Base-by-base conservation (phyloP, 1,140 invertebrate species). In the Stenopsyche tienmushanensis region DNA sequence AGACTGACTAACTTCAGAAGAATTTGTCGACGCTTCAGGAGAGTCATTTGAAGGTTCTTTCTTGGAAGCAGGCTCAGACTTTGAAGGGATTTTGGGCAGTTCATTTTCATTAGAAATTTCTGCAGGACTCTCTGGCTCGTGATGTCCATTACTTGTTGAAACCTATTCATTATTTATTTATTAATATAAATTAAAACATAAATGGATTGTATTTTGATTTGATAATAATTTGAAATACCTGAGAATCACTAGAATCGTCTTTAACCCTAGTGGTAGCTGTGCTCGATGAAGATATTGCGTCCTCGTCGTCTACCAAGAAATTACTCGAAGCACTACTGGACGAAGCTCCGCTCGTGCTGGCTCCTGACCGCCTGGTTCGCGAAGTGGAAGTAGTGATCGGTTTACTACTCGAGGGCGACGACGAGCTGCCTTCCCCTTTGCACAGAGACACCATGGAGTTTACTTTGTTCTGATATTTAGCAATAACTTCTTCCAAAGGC, bases 401-500 rank as follows among this genome's bases (percentile, higher is more conserved):
- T 45, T 78, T 80, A 3, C 78, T 77, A 25, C 77, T 70, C 15
- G 80, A 67, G 62, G 75, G 80, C 8, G 80, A 79, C 3, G 80
- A 82, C 24, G 78, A 44, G n/a, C 29, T 44, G 8, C 34, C 44
- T 42, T 66, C 45, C 13, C 21, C 39, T 23, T 53, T 54, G 5
- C 62, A 45, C 24, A 65, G 57, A 7, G 49, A 23, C 9, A 65
- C 13, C 10, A 44, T 18, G 1, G 58, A 52, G 18, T 60, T 60
- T 8, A 41, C 54, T 49, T 66, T 60, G 15, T 53, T 62, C 21
- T 71, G 72, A 72, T 90, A 90, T 69, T 86, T 86, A 15, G 86
- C 84, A 66, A 91, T 84, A 2, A 92, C 80, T 72, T 90, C 81
- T 65, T 90, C 88, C 44, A 96, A 77, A 21, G 93, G 93, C 84